A percentile compares a stretch with the other conserved stretches of the same genome.
phyloP scores from a whole-genome alignment of 2,888 invertebrate genomes.

The Leptogaster cylindrica region DNA sequence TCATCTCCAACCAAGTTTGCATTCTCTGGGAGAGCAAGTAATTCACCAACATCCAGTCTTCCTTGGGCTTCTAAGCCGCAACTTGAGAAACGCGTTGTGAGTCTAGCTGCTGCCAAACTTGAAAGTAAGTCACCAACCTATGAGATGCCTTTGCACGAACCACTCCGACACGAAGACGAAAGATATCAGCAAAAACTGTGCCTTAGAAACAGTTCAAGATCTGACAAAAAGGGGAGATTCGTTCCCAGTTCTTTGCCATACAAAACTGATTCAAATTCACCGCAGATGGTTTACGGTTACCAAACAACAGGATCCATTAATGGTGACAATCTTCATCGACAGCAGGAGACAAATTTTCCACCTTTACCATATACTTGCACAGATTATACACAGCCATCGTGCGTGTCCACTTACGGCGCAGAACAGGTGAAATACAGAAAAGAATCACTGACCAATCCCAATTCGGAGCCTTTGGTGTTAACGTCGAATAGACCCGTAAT shows the following conservation, averaged over 20 bases:
- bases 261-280: constrained; percentile 62
- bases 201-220: neutral
- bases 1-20: constrained; percentile 47
- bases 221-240: constrained; percentile 55
- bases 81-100: constrained; percentile 64
- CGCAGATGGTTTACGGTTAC: constrained; percentile 59
- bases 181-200: constrained; percentile 51
- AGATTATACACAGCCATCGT: constrained; percentile 63
- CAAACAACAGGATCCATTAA: constrained; percentile 13
- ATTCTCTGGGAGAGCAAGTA: constrained; percentile 51
- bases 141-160: constrained; percentile 55
- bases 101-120: constrained; percentile 66
- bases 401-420: constrained; percentile 62
- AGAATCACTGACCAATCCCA: constrained; percentile 58
- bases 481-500: constrained; percentile 56
- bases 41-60: constrained; percentile 53
- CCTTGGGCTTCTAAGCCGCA: constrained; percentile 64
- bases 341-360: neutral
- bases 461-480: constrained; percentile 57
- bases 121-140: constrained; percentile 59
- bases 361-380: constrained; percentile 62
- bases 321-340: neutral
- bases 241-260: constrained; percentile 58
- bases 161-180: constrained; percentile 53
- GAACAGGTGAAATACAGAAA: constrained; percentile 51